Conservation (phyloP, 1,140 invertebrate species). For the Potamilus streckersoni region DNA sequence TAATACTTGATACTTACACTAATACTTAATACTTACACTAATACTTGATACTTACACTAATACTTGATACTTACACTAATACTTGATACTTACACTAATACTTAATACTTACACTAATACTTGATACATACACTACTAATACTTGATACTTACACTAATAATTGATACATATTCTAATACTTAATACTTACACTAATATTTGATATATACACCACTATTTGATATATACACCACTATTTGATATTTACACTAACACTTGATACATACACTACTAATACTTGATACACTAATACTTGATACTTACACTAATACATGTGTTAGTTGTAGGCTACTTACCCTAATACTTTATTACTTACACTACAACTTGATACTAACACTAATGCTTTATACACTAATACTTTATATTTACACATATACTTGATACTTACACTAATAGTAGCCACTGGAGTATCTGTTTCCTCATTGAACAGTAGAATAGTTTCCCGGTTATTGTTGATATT, state of each 20-base stretch:
- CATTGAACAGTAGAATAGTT: conserved; percentile 91
- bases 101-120: neutral
- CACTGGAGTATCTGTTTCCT: conserved; percentile 83
- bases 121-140: neutral
- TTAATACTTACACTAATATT: too few species aligned
- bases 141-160: too few species aligned
- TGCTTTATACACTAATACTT: neutral
- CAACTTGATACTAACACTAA: neutral
- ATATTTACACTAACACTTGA: neutral
- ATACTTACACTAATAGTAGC: conserved; percentile 77
- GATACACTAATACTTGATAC: neutral
- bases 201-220: too few species aligned
- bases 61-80: too few species aligned
- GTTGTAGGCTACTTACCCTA: neutral
- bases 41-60: too few species aligned
- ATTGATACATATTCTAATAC: too few species aligned
- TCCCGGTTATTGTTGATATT: conserved; percentile 76
- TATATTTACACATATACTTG: neutral
- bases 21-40: too few species aligned
- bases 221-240: too few species aligned
- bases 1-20: conserved; percentile 58
- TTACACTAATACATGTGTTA: too few species aligned
- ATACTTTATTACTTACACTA: neutral
- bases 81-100: too few species aligned
- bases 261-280: too few species aligned